These are phyloP conservation scores for Platysternon megacephalum DNA, from an alignment of 2,113 vertebrate genomes.

Conservation along the genomic window DNA sequence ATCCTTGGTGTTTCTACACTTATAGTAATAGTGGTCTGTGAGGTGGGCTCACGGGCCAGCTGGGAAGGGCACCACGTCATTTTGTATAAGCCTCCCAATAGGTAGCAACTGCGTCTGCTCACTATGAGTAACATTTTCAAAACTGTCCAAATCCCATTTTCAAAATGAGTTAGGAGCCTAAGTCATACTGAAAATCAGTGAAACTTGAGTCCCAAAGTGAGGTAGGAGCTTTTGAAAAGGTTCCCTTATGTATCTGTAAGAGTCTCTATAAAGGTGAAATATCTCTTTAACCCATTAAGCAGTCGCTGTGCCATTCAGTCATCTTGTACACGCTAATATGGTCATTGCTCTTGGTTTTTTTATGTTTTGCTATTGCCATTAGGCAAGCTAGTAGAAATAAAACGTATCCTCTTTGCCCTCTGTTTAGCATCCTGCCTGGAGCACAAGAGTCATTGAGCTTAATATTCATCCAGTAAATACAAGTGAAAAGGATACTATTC, in stretches of 20 bases:
- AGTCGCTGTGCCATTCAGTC: background rate
- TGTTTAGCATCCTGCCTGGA: slow-evolving; percentile 13
- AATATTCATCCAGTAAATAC: slow-evolving; percentile 47
- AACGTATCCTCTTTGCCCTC: slow-evolving; percentile 67
- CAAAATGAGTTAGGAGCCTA: accelerated
- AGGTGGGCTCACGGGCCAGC: background rate
- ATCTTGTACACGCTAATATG: background rate
- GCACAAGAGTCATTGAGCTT: slow-evolving; percentile 35
- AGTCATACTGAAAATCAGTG: background rate
- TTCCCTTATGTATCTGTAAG: background rate
- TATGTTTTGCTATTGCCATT: background rate
- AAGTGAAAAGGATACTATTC: slow-evolving; percentile 62
- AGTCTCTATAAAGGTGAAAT: background rate
- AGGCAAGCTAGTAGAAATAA: background rate
- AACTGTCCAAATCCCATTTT: background rate
- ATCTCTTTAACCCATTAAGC: accelerated
- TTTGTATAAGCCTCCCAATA: accelerated
- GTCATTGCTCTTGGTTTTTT: background rate
- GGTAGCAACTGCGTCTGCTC: background rate
- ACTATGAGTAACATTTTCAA: background rate
- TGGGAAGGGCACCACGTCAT: background rate
- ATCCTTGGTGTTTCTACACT: background rate
- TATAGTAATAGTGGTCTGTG: background rate
- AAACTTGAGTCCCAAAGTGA: background rate
- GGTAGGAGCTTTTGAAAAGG: background rate